phyloP scores from a whole-genome alignment of 2,113 vertebrate species.

The Cebus imitator region DNA sequence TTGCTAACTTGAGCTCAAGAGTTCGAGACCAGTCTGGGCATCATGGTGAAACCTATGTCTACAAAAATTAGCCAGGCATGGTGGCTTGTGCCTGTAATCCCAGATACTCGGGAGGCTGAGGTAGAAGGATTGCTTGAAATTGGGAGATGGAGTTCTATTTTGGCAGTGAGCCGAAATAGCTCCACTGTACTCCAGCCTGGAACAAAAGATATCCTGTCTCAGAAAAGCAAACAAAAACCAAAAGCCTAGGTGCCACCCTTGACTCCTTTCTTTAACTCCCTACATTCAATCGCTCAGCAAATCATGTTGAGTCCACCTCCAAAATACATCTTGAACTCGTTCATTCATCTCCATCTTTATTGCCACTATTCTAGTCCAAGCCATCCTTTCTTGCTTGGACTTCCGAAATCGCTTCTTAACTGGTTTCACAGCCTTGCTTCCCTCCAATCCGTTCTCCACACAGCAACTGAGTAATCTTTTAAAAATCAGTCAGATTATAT shows the following conservation, averaged over 20 bases:
- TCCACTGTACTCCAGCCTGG: too few relatives aligned
- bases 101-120: too few relatives aligned
- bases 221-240: too few relatives aligned
- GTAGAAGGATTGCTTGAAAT: too few relatives aligned
- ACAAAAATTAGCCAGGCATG: too few relatives aligned
- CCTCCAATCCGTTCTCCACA: neutral
- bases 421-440: neutral
- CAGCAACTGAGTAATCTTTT: neutral
- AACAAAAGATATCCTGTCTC: too few relatives aligned
- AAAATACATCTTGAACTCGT: neutral
- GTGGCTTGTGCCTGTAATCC: too few relatives aligned
- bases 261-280: neutral
- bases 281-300: neutral
- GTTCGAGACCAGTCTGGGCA: too few relatives aligned
- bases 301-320: neutral
- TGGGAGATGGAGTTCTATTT: too few relatives aligned
- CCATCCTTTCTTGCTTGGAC: neutral
- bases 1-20: too few relatives aligned
- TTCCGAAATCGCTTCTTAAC: slow-evolving; percentile 1
- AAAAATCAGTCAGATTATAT: slow-evolving; percentile 25
- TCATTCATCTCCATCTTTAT: neutral
- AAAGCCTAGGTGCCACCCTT: neutral
- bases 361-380: neutral
- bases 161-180: too few relatives aligned
- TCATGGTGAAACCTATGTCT: too few relatives aligned